A percentile compares a stretch with the other conserved stretches of the same genome.
These are phyloP conservation scores for Cichladusa arquata DNA, from an alignment of 2,113 vertebrate genomes.

Conservation along the genomic window DNA sequence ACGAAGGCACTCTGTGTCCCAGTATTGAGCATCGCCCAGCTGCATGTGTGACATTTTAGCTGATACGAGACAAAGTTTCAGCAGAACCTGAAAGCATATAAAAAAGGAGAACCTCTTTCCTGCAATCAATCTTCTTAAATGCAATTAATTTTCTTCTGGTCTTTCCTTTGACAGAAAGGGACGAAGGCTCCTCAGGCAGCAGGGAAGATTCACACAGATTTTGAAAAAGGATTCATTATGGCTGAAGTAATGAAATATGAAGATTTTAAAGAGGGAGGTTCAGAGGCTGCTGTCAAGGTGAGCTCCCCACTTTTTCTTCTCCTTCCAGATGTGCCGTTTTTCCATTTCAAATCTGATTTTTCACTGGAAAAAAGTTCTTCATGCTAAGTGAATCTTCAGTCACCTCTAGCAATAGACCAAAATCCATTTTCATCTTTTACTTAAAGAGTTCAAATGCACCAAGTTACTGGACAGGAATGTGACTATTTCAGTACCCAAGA, in stretches of 20 bases:
- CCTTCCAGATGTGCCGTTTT: background rate
- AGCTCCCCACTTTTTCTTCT: slow-evolving; percentile 63
- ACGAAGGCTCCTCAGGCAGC: slow-evolving; percentile 93
- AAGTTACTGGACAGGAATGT: background rate
- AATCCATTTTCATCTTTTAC: slow-evolving; percentile 73
- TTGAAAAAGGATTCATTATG: slow-evolving; percentile 97
- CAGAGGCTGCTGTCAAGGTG: slow-evolving; percentile 90
- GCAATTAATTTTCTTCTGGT: slow-evolving; percentile 83
- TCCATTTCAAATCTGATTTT: slow-evolving; percentile 50
- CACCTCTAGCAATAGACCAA: slow-evolving; percentile 48
- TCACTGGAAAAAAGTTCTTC: slow-evolving; percentile 70
- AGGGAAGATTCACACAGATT: slow-evolving; percentile 92
- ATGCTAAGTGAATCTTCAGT: slow-evolving; percentile 71
- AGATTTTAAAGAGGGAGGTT: slow-evolving; percentile 95
- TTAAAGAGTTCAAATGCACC: slow-evolving; percentile 70
- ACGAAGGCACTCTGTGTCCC: slow-evolving; percentile 64
- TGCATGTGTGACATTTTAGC: slow-evolving; percentile 47
- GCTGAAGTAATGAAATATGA: slow-evolving; percentile 96
- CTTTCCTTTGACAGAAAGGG: slow-evolving; percentile 86
- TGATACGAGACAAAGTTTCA: slow-evolving; percentile 66
- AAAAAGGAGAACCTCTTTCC: slow-evolving; percentile 73
- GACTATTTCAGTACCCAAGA: slow-evolving; percentile 50
- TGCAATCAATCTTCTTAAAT: slow-evolving; percentile 84
- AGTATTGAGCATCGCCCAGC: slow-evolving; percentile 61
- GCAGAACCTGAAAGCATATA: slow-evolving; percentile 57